These are phyloP conservation scores for Drosophila kokeensis DNA, from an alignment of 2,888 invertebrate genomes.

Conservation along the genomic window DNA sequence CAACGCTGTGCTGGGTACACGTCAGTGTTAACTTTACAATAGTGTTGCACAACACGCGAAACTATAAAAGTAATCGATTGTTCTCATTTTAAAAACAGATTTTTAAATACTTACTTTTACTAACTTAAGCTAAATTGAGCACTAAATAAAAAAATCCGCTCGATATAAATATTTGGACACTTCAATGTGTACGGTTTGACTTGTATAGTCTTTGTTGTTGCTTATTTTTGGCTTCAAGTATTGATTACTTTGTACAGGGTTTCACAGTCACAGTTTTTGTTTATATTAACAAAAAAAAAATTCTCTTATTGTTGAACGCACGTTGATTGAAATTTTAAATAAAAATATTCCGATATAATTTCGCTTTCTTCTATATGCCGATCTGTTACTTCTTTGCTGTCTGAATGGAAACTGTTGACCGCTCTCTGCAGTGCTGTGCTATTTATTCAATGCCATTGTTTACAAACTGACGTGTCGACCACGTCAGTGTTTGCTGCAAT, in stretches of 20 bases:
- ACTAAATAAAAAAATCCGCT: constrained; percentile 36
- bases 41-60: constrained; percentile 59
- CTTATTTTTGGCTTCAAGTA: constrained; percentile 62
- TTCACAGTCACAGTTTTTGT: constrained; percentile 62
- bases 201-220: constrained; percentile 54
- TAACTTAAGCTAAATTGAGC: constrained; percentile 56
- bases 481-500: constrained; percentile 64
- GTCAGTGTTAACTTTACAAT: constrained; percentile 56
- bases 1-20: constrained; percentile 56
- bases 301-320: constrained; percentile 34
- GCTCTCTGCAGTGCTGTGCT: constrained; percentile 72
- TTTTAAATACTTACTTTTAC: constrained; percentile 73
- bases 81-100: constrained; percentile 12
- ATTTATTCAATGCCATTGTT: constrained; percentile 78
- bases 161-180: constrained; percentile 47
- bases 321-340: constrained; percentile 26
- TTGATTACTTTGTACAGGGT: constrained; percentile 38
- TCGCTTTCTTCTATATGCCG: constrained; percentile 36
- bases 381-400: constrained; percentile 74
- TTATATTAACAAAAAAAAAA: constrained; percentile 38
- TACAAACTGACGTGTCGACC: constrained; percentile 60
- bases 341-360: constrained; percentile 29
- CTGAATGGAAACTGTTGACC: constrained; percentile 82
- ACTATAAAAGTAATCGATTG: constrained; percentile 40
- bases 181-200: constrained; percentile 38